These are phyloP conservation scores for Psilopogon haemacephalus DNA, from an alignment of 2,113 vertebrate species.

Conservation along the genomic window DNA sequence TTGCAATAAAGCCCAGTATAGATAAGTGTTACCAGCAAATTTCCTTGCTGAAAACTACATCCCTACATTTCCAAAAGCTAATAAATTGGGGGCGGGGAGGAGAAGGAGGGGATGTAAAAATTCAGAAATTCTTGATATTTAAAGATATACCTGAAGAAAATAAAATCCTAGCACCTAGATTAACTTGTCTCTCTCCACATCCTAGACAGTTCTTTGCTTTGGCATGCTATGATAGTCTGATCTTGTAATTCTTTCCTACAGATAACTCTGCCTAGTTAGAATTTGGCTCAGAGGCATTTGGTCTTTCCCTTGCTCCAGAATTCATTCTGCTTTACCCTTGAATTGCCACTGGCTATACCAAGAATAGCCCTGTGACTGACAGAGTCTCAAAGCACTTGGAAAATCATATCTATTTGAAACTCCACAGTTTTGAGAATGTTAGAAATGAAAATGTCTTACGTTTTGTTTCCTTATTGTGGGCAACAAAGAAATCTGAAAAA, in stretches of 20 bases:
- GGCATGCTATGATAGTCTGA: background rate
- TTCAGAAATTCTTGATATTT: background rate
- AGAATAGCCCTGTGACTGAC: conserved; percentile 12
- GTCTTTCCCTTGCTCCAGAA: background rate
- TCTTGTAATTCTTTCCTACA: background rate
- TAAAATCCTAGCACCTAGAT: background rate
- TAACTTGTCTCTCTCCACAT: background rate
- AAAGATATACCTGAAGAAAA: background rate
- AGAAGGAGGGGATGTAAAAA: background rate
- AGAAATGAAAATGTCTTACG: background rate
- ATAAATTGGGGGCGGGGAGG: background rate
- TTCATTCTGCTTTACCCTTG: background rate
- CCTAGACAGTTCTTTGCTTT: background rate
- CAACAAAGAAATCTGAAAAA: background rate
- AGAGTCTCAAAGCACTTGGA: background rate
- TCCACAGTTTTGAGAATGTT: background rate
- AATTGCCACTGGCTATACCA: conserved; percentile 3
- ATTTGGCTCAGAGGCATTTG: background rate
- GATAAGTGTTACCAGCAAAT: background rate
- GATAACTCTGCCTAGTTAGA: background rate
- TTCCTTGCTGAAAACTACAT: background rate
- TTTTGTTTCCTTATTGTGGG: background rate
- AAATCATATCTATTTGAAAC: background rate
- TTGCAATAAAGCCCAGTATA: background rate
- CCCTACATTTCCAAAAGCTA: background rate